Evolutionary conservation across 2,888 invertebrate genomes (phyloP).

Genomic region (Timandra comae): DNA sequence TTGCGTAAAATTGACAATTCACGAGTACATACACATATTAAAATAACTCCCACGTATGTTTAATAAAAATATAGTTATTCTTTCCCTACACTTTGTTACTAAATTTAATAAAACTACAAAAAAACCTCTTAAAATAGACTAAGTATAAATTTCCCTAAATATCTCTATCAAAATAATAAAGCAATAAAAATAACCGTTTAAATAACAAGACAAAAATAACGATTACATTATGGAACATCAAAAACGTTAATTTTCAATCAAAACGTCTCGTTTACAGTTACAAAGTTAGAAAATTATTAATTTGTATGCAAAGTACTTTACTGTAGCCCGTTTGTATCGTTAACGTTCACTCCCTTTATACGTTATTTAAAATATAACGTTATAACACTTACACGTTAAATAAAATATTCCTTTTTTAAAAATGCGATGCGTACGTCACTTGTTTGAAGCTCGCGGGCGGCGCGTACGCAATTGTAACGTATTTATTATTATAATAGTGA

Average conservation of each 20-base stretch:
- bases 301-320: constrained; percentile 24
- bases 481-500: constrained; percentile 62
- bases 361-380: constrained; percentile 8
- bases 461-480: constrained; percentile 44
- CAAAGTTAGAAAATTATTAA: constrained; percentile 26
- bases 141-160: too few relatives aligned
- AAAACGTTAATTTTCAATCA: constrained; percentile 27
- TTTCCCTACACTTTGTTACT: too few relatives aligned
- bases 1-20: too few relatives aligned
- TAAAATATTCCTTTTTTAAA: too few relatives aligned
- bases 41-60: too few relatives aligned
- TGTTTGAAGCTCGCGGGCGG: constrained; percentile 8
- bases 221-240: constrained; percentile 25
- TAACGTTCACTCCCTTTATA: constrained; percentile 1
- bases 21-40: too few relatives aligned
- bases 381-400: background rate
- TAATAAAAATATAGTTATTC: too few relatives aligned
- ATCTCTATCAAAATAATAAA: background rate
- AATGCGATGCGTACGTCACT: too few relatives aligned
- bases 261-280: constrained; percentile 20
- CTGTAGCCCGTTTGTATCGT: constrained; percentile 1
- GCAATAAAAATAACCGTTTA: background rate
- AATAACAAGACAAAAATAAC: constrained; percentile 14
- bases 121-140: too few relatives aligned
- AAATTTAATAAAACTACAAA: too few relatives aligned